Evolutionary conservation across 2,113 vertebrate genomes (phyloP).

Genomic region (Spea bombifrons): DNA sequence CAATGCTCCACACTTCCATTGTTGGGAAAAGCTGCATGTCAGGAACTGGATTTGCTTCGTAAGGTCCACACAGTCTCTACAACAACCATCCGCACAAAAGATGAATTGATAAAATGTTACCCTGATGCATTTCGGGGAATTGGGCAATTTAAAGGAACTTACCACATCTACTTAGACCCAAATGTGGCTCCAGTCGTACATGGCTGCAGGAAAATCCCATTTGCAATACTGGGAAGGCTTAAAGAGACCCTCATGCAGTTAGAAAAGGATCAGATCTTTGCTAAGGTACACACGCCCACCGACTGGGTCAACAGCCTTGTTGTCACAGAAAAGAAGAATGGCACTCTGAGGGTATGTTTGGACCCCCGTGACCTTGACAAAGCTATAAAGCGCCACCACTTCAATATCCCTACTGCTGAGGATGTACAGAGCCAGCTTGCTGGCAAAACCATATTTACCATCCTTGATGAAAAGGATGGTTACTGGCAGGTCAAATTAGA

Average conservation of each 20-base stretch:
- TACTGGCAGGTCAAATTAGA: slow-evolving; percentile 52
- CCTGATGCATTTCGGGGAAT: not conserved
- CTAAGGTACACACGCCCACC: slow-evolving; percentile 3
- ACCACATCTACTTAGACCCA: not conserved
- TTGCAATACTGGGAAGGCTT: slow-evolving; percentile 1
- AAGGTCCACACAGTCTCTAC: not conserved
- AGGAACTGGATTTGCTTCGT: not conserved
- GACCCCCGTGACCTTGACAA: slow-evolving; percentile 35
- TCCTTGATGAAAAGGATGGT: slow-evolving; percentile 41
- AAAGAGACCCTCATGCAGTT: slow-evolving; percentile 14
- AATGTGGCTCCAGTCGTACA: slow-evolving; percentile 17
- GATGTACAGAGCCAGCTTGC: slow-evolving; percentile 19
- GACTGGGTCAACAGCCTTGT: slow-evolving; percentile 22
- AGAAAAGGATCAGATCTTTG: not conserved
- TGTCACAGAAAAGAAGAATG: slow-evolving; percentile 2
- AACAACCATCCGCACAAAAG: not conserved
- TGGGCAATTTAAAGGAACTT: not conserved
- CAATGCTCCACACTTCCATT: not conserved
- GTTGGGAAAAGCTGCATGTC: not conserved
- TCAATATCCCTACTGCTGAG: slow-evolving; percentile 11
- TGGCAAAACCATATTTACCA: slow-evolving; percentile 47
- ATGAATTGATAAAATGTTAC: not conserved
- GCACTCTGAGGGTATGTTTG: slow-evolving; percentile 20
- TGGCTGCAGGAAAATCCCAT: slow-evolving; percentile 33
- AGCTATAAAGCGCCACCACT: slow-evolving; percentile 32